Evolutionary conservation across 2,113 vertebrate genomes (phyloP).

Genomic region (Pyrgilauda ruficollis): DNA sequence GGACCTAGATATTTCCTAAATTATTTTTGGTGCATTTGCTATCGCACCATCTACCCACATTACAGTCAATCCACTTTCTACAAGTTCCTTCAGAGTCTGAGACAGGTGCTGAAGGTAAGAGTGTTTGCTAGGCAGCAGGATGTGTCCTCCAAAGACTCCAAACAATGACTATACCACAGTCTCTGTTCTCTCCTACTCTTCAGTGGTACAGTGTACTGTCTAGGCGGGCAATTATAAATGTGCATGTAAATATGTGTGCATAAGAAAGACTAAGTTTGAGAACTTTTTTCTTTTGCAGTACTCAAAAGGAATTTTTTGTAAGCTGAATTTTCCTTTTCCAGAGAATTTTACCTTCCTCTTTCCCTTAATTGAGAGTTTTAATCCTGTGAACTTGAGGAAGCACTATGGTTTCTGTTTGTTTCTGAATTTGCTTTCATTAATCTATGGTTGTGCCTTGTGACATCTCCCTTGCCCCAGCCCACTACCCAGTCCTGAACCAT

Average conservation of each 20-base stretch:
- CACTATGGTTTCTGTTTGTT: neutral
- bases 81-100: neutral
- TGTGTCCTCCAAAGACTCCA: neutral
- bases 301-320: neutral
- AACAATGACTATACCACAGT: neutral
- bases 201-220: neutral
- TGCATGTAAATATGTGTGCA: neutral
- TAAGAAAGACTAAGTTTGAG: neutral
- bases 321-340: neutral
- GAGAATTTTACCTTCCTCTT: neutral
- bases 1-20: neutral
- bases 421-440: neutral
- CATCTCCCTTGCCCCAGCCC: neutral
- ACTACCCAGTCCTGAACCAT: neutral
- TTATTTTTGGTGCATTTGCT: neutral
- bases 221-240: neutral
- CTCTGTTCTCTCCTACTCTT: neutral
- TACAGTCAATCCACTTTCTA: neutral
- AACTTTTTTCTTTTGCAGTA: neutral
- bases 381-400: neutral
- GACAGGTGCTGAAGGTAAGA: neutral
- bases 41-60: neutral
- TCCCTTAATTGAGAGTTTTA: neutral
- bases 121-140: rapidly evolving
- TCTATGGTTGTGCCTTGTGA: neutral